phyloP scores from a whole-genome alignment of 2,113 vertebrate genomes.

The Halichoeres trimaculatus region DNA sequence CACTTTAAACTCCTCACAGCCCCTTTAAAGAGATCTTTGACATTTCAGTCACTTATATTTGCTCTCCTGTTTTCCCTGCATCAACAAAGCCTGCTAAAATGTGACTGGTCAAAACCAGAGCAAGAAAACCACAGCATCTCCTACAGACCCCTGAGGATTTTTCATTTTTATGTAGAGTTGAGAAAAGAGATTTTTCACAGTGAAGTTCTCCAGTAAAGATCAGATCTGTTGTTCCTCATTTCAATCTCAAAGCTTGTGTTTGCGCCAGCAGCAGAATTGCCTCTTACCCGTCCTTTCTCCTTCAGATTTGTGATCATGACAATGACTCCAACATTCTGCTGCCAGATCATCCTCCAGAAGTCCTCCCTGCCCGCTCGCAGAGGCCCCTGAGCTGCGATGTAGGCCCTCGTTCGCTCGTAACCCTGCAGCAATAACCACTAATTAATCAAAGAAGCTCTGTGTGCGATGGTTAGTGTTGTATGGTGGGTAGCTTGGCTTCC shows the following conservation, averaged over 20 bases:
- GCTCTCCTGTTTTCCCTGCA: too few species aligned
- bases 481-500: neutral
- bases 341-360: constrained; percentile 99
- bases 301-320: constrained; percentile 99
- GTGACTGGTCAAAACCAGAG: too few species aligned
- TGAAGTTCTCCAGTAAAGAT: too few species aligned
- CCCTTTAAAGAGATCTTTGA: too few species aligned
- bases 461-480: neutral
- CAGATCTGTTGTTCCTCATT: neutral
- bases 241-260: neutral
- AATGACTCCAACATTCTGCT: constrained; percentile 95
- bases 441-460: neutral
- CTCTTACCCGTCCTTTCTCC: constrained; percentile 95
- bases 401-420: constrained; percentile 93
- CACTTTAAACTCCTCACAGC: too few species aligned
- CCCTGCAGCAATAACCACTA: constrained; percentile 82
- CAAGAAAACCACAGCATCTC: too few species aligned
- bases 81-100: too few species aligned
- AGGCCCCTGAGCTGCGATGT: constrained; percentile 96
- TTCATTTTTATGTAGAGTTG: too few species aligned
- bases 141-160: too few species aligned
- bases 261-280: neutral
- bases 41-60: too few species aligned
- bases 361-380: constrained; percentile 93
- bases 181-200: too few species aligned